Percentiles rank a stretch among this genome's conserved stretches.
phyloP scores from a whole-genome alignment of 2,113 vertebrate species.

The Grallaria varia region DNA sequence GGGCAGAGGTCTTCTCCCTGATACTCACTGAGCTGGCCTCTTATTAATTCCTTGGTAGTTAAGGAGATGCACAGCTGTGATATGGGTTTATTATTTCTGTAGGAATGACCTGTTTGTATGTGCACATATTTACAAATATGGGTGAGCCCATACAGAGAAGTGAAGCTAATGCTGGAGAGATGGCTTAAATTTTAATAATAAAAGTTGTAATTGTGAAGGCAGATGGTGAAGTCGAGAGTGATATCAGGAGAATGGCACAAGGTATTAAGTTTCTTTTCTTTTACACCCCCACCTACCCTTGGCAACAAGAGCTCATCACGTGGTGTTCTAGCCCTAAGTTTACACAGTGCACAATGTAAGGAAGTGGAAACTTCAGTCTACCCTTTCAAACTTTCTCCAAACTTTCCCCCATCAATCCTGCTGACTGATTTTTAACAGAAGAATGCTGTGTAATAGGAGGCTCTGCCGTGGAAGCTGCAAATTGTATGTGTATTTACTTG shows the following conservation, averaged over 20 bases:
- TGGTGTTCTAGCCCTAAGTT: background rate
- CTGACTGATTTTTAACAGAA: background rate
- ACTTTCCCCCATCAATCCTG: background rate
- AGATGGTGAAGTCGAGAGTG: background rate
- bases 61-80: background rate
- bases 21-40: background rate
- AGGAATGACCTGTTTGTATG: background rate
- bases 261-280: background rate
- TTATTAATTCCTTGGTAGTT: background rate
- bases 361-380: background rate
- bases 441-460: background rate
- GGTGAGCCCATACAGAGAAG: background rate
- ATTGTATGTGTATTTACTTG: background rate
- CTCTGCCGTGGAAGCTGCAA: background rate
- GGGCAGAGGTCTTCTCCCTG: background rate
- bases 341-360: background rate
- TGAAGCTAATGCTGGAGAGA: background rate
- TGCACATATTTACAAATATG: fast-evolving
- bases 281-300: fast-evolving
- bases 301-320: background rate
- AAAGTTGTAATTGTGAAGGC: background rate
- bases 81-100: background rate
- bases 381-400: background rate
- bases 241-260: background rate
- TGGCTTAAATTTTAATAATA: background rate